Base-by-base conservation (phyloP, 2,797 vertebrate species). In the Coregonus ussuriensis region DNA sequence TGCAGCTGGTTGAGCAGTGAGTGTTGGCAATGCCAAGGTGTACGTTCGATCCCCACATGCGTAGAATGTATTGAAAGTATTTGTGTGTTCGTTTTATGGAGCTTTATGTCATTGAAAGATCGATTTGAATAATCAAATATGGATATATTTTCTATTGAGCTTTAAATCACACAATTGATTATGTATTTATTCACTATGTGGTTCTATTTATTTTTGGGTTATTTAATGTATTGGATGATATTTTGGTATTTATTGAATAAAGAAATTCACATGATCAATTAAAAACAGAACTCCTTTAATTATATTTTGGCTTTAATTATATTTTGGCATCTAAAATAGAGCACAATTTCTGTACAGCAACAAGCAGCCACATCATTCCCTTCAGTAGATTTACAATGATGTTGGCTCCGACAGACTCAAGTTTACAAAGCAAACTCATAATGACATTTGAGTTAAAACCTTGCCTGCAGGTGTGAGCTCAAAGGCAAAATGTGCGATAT, bases 301-400 rank as follows among this genome's bases (percentile, higher is more conserved):
- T 83, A 66, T 29, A 66, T 89, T 90, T 37, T 88, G 77, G 53
- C 54, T 93, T 94, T 92, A 91, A 87, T 88, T 83, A 66, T 29
- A 66, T 89, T 90, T 37, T 88, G 77, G 53, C 54, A 72, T 90
- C 89, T 89, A 94, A 94, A 94, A 94, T 94, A 95, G 84, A 93
- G 85, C 78, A 89, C 85, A 84, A 92, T 93, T 92, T 94, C 90
- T 94, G 89, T 93, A 93, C 91, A 94, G 85, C 7, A 65, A 82
- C 78, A 69, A 86, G 75, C 82, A 84, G 83, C 77, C 79, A 87
- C 81, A 83, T 89, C 88, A 89, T 86, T 82, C 76, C 68, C 80
- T 74, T 86, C 25, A 81, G 72, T 75, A 72, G 33, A 52, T 81
- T 76, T 33, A 85, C 78, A 80, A 16, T 66, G 37, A 75, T 16